Conservation (phyloP, 2,888 invertebrate species). For the Cosmopolites sordidus region DNA sequence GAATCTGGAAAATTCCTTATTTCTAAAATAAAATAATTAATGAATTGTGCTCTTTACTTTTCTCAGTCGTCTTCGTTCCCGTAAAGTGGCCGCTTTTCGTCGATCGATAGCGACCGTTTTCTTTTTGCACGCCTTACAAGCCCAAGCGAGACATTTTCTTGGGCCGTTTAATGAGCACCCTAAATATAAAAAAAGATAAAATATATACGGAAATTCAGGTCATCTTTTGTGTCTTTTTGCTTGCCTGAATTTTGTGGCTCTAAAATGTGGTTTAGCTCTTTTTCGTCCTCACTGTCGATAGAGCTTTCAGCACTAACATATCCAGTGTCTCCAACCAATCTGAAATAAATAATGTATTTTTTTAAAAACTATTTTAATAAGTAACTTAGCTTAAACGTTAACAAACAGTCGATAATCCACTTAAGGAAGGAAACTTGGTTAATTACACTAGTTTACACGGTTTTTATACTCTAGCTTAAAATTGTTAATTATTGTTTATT, state of each 20-base stretch:
- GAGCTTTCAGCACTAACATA: constrained; percentile 45
- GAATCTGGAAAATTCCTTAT: too few relatives aligned
- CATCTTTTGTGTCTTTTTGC: not conserved
- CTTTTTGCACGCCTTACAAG: constrained; percentile 95
- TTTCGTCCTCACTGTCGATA: constrained; percentile 44
- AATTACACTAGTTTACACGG: too few relatives aligned
- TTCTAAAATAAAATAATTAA: too few relatives aligned
- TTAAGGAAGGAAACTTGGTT: too few relatives aligned
- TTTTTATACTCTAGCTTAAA: too few relatives aligned
- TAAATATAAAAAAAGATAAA: constrained; percentile 20
- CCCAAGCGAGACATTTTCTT: constrained; percentile 88
- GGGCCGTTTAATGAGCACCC: constrained; percentile 47
- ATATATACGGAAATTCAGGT: too few relatives aligned
- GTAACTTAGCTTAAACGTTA: too few relatives aligned
- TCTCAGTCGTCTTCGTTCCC: constrained; percentile 86
- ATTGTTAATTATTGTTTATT: too few relatives aligned
- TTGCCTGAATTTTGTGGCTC: constrained; percentile 43
- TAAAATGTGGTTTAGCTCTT: constrained; percentile 46
- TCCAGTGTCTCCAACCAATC: constrained; percentile 37
- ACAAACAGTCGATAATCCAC: too few relatives aligned
- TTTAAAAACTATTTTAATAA: too few relatives aligned
- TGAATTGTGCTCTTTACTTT: too few relatives aligned
- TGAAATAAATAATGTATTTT: constrained; percentile 1
- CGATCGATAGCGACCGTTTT: constrained; percentile 94
- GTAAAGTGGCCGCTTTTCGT: constrained; percentile 93